phyloP scores from a whole-genome alignment of 35 echinoderm and acorn worm species.

The Holothuria glaberrima region DNA sequence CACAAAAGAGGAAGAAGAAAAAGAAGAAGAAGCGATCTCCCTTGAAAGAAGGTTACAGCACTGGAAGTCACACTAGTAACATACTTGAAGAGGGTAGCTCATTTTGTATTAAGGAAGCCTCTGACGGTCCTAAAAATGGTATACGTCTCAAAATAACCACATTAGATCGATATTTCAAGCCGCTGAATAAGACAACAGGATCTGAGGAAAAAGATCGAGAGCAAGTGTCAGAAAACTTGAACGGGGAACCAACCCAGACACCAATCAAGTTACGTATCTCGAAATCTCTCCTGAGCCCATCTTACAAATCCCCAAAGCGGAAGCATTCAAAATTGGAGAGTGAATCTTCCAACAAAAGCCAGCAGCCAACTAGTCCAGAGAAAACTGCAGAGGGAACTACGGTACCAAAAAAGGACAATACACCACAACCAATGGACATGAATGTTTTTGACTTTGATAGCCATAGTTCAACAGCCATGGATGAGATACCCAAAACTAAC shows the following conservation, averaged over 20 bases:
- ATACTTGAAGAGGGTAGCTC: constrained; percentile 1
- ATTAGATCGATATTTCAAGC: constrained; percentile 39
- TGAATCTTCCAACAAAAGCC: not conserved
- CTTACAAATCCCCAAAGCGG: constrained; percentile 1
- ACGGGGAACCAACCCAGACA: constrained; percentile 11
- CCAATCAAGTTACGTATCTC: constrained; percentile 56
- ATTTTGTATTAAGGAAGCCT: constrained; percentile 27
- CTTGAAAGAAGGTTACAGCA: not conserved
- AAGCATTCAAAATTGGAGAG: not conserved
- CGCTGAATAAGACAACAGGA: not conserved
- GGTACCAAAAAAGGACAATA: not conserved
- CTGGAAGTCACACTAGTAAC: constrained; percentile 9
- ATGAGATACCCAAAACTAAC: not conserved
- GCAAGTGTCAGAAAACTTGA: not conserved
- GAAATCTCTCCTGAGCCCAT: constrained; percentile 33
- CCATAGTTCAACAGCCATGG: not conserved
- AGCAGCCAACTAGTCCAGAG: not conserved
- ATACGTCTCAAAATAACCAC: constrained; percentile 27
- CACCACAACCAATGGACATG: not conserved
- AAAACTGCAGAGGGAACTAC: no score
- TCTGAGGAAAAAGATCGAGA: not conserved
- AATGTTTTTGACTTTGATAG: constrained; percentile 47
- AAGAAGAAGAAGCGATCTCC: constrained; percentile 42
- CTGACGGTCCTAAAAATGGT: constrained; percentile 34
- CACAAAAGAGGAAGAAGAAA: constrained; percentile 49